Evolutionary conservation across 2,888 invertebrate genomes (phyloP), one percentile per base, ranked within the genome.

Genomic region (Agrochola lota): DNA sequence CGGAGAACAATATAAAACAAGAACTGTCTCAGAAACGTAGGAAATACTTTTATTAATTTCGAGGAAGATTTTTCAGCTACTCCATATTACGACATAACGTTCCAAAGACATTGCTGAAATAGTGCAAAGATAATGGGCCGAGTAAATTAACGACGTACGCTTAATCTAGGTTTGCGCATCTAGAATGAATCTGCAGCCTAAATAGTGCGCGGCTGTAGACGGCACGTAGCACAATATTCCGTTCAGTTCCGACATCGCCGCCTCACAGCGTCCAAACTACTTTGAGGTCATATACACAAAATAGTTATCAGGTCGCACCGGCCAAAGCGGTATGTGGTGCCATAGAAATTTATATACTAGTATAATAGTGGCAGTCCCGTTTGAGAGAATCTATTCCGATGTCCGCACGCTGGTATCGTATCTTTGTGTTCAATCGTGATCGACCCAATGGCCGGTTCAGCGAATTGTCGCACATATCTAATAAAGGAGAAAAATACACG

Each of bases 81-180:
- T 59, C 23, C 5, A 46, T 68, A 78, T 77, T 71, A 59, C 57
- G 77, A 52, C 57, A 70, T 55, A 86, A 83, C 81, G 72, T 78
- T 80, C 76, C 81, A 81, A 71, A 75, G 71, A 81, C 71, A 77
- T 84, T 85, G 80, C 77, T 86, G 83, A 86, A 86, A 88, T 87
- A 86, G 84, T 86, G 85, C 83, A 86, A 85, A 88, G 79, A 84
- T 89, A 88, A 91, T 88, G 87, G 87, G 60, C 71, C 80, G 86
- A 85, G 87, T 88, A 86, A 88, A 90, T 89, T 91, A 89, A 91
- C 86, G 87, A 81, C 87, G 84, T 88, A 85, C 86, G 85, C 81
- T 85, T 85, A 87, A 89, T 85, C 75, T 85, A 71, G 68, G 76
- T 84, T 78, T 79, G 77, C 68, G 79, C 80, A 83, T 71, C 80